A percentile compares a stretch with the other conserved stretches of the same genome.
Evolutionary conservation across 2,113 vertebrate genomes (phyloP).

Genomic region (Tautogolabrus adspersus): DNA sequence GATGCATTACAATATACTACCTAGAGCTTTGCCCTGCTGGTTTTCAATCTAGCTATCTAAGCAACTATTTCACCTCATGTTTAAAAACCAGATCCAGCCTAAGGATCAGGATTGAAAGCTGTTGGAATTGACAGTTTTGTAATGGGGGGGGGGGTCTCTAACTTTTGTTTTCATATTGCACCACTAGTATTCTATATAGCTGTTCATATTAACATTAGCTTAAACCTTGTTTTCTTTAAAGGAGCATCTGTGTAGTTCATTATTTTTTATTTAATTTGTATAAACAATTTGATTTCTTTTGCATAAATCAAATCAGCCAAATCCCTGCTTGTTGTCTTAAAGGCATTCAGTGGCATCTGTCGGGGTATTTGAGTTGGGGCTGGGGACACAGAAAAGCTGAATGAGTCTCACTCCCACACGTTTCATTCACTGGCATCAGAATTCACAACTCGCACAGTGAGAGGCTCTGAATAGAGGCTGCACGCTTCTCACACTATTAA

Average conservation of each 20-base stretch:
- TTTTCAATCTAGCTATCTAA: constrained; percentile 7
- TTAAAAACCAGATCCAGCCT: constrained; percentile 1
- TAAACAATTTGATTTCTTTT: constrained; percentile 14
- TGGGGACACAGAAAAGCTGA: constrained; percentile 75
- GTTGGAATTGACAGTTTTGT: neutral
- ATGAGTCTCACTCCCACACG: constrained; percentile 83
- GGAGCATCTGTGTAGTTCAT: neutral
- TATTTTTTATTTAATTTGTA: neutral
- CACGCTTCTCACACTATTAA: constrained; percentile 84
- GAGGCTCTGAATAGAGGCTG: constrained; percentile 75
- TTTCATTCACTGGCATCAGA: constrained; percentile 86
- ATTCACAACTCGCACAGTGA: constrained; percentile 82
- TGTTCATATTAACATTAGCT: neutral
- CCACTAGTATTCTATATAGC: neutral
- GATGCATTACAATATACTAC: neutral
- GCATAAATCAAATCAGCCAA: constrained; percentile 23
- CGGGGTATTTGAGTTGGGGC: constrained; percentile 64
- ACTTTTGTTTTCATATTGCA: constrained; percentile 2
- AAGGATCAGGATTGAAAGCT: neutral
- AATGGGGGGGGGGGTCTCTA: neutral
- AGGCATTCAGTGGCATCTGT: constrained; percentile 65
- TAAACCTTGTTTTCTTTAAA: constrained; percentile 10
- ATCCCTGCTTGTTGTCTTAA: constrained; percentile 39
- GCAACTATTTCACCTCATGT: neutral
- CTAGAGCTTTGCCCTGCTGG: neutral